Evolutionary conservation across 2,113 vertebrate species (phyloP).

Genomic region (Bungarus multicinctus): DNA sequence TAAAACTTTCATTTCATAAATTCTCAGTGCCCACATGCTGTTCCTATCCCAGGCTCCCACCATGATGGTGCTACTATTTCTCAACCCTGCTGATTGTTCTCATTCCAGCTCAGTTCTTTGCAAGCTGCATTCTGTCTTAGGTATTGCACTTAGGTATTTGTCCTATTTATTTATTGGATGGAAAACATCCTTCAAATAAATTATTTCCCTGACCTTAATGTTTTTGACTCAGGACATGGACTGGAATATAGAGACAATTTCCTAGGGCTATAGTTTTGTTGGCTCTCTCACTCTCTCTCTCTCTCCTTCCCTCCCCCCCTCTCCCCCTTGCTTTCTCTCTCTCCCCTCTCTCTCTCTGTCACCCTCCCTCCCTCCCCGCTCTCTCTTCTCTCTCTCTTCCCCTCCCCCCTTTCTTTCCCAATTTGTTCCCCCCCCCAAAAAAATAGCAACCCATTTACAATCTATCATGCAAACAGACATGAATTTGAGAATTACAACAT

Average conservation of each 20-base stretch:
- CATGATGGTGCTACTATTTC: accelerated
- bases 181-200: accelerated
- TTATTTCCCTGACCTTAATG: neutral
- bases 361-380: too few species aligned
- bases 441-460: neutral
- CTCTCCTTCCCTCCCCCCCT: neutral
- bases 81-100: neutral
- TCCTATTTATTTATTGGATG: neutral
- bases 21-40: too few species aligned
- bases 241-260: neutral
- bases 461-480: neutral
- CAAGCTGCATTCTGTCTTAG: neutral
- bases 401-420: neutral
- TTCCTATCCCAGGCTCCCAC: neutral
- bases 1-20: neutral
- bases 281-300: neutral
- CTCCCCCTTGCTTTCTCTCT: neutral
- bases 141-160: neutral
- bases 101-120: neutral
- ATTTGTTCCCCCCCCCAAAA: neutral
- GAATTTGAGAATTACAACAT: neutral
- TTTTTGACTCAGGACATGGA: neutral
- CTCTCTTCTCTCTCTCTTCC: neutral
- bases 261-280: neutral
- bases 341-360: neutral